Evolutionary conservation across 2,797 vertebrate genomes (phyloP), one percentile per base, ranked within the genome.

Genomic region (Falco berigora): DNA sequence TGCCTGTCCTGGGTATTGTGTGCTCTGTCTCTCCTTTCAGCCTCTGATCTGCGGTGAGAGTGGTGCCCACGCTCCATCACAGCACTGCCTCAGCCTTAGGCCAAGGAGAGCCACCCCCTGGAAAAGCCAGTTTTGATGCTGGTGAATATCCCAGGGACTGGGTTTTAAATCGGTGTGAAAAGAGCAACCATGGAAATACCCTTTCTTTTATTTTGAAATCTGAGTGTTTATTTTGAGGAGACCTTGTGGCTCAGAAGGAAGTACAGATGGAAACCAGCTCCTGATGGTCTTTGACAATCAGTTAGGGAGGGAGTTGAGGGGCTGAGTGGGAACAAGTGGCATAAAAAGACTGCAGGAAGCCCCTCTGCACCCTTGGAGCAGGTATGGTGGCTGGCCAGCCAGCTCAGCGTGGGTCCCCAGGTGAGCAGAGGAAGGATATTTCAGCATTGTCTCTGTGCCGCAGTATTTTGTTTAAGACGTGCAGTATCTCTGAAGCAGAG

Each of bases 1-100:
- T 74, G 27, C 62, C 46, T 5, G 2, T 75, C n/a, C 30, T 49
- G 38, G 32, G 18, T 23, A 30, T 71, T 0, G 0, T 59, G 66
- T 6, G 13, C 19, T 76, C 58, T 58, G 55, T 52, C 12, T 90
- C 52, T 74, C 32, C 47, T 86, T 75, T 32, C 34, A 36, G 62
- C 21, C 25, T 67, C 6, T 2, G 2, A 8, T 58, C 23, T 5
- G 6, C 46, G 1, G 1, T 46, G 62, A 46, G 23, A 75, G 14
- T 17, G 42, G n/a, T 78, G n/a, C 46, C 44, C 46, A 17, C 3
- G 2, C 32, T 42, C 28, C 20, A 21, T 81, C 32, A 16, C 30
- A 47, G 46, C 44, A 16, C 53, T 66, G 23, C 36, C 12, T 27
- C 67, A 77, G 53, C 38, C 55, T 73, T 64, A 80, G 68, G 15